Conservation (phyloP, 2,113 vertebrate species). For the Psephotus haematonotus region DNA sequence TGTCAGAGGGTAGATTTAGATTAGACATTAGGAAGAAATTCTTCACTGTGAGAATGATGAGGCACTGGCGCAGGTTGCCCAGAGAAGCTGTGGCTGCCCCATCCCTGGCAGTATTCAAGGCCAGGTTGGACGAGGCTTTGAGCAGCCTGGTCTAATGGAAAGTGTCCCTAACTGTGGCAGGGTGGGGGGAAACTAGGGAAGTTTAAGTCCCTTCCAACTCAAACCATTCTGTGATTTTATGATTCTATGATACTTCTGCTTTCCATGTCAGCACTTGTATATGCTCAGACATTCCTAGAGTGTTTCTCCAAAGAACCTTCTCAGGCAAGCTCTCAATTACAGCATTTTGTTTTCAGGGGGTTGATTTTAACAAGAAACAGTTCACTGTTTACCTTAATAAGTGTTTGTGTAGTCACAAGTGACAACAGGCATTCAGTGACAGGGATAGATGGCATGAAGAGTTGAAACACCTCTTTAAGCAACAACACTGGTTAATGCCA, state of each 20-base stretch:
- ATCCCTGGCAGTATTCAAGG: not conserved
- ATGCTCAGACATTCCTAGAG: not conserved
- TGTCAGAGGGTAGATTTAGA: no score
- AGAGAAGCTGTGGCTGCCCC: not conserved
- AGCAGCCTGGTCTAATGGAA: not conserved
- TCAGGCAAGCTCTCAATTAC: not conserved
- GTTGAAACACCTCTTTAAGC: not conserved
- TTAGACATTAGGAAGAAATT: no score
- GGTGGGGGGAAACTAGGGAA: not conserved
- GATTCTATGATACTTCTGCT: not conserved
- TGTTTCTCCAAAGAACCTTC: not conserved
- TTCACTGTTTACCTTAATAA: not conserved
- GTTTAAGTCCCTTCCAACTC: not conserved
- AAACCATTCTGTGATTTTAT: not conserved
- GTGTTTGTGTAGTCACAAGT: no score
- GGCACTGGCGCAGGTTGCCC: not conserved
- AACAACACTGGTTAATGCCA: not conserved
- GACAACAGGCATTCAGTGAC: rapidly evolving
- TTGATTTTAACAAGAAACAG: not conserved
- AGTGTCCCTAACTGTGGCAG: not conserved
- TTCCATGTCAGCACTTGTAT: not conserved
- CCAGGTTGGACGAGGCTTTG: not conserved
- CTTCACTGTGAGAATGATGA: no score
- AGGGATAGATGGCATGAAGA: not conserved
- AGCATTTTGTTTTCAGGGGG: not conserved